A percentile compares a stretch with the other conserved stretches of the same genome.
phyloP scores from a whole-genome alignment of 2,797 vertebrate species.

The Melanotaenia nigrans region DNA sequence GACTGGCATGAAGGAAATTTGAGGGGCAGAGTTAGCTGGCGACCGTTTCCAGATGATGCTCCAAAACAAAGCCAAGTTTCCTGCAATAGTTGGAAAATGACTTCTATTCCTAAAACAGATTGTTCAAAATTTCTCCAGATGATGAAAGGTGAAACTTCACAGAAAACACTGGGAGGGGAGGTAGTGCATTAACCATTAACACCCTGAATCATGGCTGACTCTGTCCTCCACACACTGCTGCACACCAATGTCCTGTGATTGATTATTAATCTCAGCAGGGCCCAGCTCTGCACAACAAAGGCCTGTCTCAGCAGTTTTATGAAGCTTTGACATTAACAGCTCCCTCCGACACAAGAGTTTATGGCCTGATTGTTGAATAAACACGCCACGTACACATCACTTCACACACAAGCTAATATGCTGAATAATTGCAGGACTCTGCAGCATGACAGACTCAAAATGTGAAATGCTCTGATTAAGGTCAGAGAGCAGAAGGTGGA shows the following conservation, averaged over 20 bases:
- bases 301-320: constrained; percentile 2
- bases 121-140: no score
- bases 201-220: not conserved
- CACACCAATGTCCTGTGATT: constrained; percentile 14
- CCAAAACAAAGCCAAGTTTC: no score
- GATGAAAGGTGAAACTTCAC: no score
- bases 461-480: constrained; percentile 3
- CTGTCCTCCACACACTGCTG: constrained; percentile 2
- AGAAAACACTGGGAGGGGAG: not conserved
- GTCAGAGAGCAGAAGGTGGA: constrained; percentile 18
- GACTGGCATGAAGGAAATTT: constrained; percentile 49
- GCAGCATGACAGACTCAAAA: not conserved
- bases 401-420: not conserved
- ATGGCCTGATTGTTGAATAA: not conserved
- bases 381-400: not conserved
- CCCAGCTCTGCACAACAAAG: not conserved
- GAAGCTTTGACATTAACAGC: constrained; percentile 12
- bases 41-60: constrained; percentile 5
- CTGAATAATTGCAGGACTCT: not conserved
- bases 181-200: constrained; percentile 3
- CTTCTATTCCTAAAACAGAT: no score
- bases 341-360: not conserved
- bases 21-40: constrained; percentile 19
- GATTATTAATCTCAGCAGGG: not conserved
- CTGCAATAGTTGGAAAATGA: no score